phyloP scores from a whole-genome alignment of 2,888 invertebrate genomes.

The Scaptomyza caliginosa region DNA sequence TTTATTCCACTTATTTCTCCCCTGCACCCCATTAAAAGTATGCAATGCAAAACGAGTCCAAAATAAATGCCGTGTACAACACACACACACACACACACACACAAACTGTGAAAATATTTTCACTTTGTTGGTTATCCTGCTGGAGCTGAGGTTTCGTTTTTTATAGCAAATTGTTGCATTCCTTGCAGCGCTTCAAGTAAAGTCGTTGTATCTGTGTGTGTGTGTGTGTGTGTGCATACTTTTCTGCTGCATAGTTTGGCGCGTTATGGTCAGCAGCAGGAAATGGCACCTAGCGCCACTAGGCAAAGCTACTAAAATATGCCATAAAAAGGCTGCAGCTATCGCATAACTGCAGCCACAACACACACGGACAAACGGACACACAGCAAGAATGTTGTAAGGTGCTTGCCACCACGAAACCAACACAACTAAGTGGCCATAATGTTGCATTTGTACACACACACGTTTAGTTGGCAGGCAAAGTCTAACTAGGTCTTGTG shows the following conservation, averaged over 20 bases:
- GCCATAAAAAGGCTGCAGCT: slow-evolving; percentile 69
- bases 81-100: neutral
- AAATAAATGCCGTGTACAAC: slow-evolving; percentile 53
- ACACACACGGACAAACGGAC: slow-evolving; percentile 25
- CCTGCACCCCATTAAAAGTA: slow-evolving; percentile 5
- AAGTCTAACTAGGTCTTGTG: slow-evolving; percentile 64
- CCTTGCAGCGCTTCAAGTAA: slow-evolving; percentile 40
- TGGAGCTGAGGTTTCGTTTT: slow-evolving; percentile 66
- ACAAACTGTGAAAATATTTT: slow-evolving; percentile 23
- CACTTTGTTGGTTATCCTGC: slow-evolving; percentile 9
- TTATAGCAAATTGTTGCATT: slow-evolving; percentile 69
- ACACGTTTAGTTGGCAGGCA: slow-evolving; percentile 29
- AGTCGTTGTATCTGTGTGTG: neutral
- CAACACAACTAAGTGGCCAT: slow-evolving; percentile 63
- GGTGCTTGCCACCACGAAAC: slow-evolving; percentile 24
- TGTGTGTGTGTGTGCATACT: slow-evolving; percentile 8
- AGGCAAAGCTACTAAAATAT: slow-evolving; percentile 73
- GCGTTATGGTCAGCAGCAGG: slow-evolving; percentile 63
- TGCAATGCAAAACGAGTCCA: slow-evolving; percentile 30
- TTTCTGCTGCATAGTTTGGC: slow-evolving; percentile 34
- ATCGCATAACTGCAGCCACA: slow-evolving; percentile 74
- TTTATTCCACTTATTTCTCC: slow-evolving; percentile 12
- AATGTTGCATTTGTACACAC: slow-evolving; percentile 62
- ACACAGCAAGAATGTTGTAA: neutral
- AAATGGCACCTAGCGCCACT: slow-evolving; percentile 57